Evolutionary conservation across 2,113 vertebrate species (phyloP), one percentile per base, ranked within the genome.

Genomic region (Haliaeetus leucogaster): DNA sequence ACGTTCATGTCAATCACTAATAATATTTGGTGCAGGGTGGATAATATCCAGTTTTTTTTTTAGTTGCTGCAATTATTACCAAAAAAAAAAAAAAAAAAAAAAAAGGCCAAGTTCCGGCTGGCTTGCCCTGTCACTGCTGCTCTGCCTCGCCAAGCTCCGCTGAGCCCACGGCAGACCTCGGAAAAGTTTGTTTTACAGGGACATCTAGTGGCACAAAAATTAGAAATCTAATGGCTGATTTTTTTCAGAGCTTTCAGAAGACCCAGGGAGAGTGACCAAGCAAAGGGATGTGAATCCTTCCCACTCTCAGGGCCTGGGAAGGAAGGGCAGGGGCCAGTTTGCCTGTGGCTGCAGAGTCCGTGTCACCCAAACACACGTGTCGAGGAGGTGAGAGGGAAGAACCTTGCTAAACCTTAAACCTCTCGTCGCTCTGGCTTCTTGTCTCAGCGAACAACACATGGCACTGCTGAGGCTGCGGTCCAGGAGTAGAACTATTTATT

Each of bases 141-240:
- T 87, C 21, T 50, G 40, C 27, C 14, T 52, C 29, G 3, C 3
- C 13, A 22, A 22, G 23, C 5, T 45, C 7, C 7, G 0, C 7
- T 6, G 4, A 3, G 15, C 5, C 6, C 21, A 11, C 14, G 1
- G 17, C 58, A 42, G 26, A 26, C 1, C 4, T 80, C 62, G 58
- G 34, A 38, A 97, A 94, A 89, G 2, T 43, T 86, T 93, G 97
- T 97, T 92, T 16, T 72, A 48, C 63, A 93, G 93, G 43, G 97
- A 91, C 98, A 98, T 97, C 98, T 98, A 94, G 97, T 70, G 98
- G 95, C 56, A 4, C 0, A 38, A 22, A 26, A 29, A 17, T 56
- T 30, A 9, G 16, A 72, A 26, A 53, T 10, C 59, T 32, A 9
- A 9, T 1, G 9, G 40, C 2, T 3, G 2, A 7, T 20, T 5